Conservation (phyloP, 2,888 invertebrate genomes). For the Cephus pulcher region DNA sequence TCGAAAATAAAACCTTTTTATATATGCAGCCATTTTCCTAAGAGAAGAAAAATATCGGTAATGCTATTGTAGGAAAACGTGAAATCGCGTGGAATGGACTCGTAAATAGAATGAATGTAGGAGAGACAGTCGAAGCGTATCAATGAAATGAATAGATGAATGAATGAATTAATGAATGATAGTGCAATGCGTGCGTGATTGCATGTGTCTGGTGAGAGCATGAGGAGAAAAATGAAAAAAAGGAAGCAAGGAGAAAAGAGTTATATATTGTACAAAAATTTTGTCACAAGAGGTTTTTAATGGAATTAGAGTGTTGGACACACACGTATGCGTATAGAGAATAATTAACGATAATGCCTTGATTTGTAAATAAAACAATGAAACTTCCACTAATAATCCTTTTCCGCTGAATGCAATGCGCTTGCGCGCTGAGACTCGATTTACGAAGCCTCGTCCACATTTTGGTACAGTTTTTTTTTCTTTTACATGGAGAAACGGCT, state of each 20-base stretch:
- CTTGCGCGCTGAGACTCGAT: constrained; percentile 22
- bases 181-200: not conserved
- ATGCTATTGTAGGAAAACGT: constrained; percentile 13
- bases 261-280: constrained; percentile 43
- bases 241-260: constrained; percentile 15
- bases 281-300: constrained; percentile 41
- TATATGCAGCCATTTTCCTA: constrained; percentile 44
- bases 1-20: constrained; percentile 34
- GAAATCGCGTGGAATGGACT: constrained; percentile 21
- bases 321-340: constrained; percentile 7
- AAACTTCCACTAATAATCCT: constrained; percentile 55
- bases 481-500: constrained; percentile 19
- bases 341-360: constrained; percentile 61
- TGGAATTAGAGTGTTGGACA: constrained; percentile 47
- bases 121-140: not conserved
- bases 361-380: constrained; percentile 64
- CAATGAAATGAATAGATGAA: not conserved
- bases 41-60: constrained; percentile 19
- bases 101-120: not conserved
- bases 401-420: constrained; percentile 39
- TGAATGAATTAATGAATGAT: constrained; percentile 8
- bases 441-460: constrained; percentile 27
- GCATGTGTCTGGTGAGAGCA: not conserved
- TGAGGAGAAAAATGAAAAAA: constrained; percentile 3
- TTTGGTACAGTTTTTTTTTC: constrained; percentile 52